phyloP scores from a whole-genome alignment of 2,888 invertebrate species.

The Acleris cristana region DNA sequence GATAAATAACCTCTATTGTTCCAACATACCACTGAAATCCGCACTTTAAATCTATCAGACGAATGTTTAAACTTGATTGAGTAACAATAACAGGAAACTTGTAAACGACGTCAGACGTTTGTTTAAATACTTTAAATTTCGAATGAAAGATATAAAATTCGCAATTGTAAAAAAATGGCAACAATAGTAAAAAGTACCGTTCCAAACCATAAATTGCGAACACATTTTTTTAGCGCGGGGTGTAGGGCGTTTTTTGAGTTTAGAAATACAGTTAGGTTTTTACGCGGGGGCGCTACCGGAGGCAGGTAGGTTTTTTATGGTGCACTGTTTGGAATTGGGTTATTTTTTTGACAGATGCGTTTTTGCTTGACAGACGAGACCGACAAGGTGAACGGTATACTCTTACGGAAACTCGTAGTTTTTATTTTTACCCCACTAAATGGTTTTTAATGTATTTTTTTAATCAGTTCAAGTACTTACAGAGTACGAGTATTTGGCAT shows the following conservation, averaged over 20 bases:
- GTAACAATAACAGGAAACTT: constrained; percentile 54
- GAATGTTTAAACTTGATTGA: constrained; percentile 50
- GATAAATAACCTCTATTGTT: constrained; percentile 37
- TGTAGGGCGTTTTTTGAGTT: constrained; percentile 43
- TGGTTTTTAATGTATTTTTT: constrained; percentile 51
- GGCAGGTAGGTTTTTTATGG: constrained; percentile 75
- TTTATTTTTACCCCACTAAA: constrained; percentile 77
- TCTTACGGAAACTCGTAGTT: constrained; percentile 79
- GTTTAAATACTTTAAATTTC: constrained; percentile 15
- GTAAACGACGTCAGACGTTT: constrained; percentile 27
- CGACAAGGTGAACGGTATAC: constrained; percentile 77
- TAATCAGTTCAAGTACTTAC: neutral
- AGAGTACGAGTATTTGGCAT: too few relatives aligned
- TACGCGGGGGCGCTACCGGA: constrained; percentile 66
- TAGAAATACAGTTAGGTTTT: constrained; percentile 57
- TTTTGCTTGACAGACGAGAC: constrained; percentile 68
- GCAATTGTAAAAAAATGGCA: constrained; percentile 8
- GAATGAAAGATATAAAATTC: constrained; percentile 13
- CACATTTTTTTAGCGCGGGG: constrained; percentile 48
- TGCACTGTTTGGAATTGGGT: constrained; percentile 74
- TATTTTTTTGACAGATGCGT: constrained; percentile 60
- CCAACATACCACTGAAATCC: constrained; percentile 59
- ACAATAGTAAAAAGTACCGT: constrained; percentile 25
- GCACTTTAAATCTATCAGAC: constrained; percentile 5
- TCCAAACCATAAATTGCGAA: constrained; percentile 29